Base-by-base conservation (phyloP, 2,888 invertebrate species). In the Diarsia dahlii region DNA sequence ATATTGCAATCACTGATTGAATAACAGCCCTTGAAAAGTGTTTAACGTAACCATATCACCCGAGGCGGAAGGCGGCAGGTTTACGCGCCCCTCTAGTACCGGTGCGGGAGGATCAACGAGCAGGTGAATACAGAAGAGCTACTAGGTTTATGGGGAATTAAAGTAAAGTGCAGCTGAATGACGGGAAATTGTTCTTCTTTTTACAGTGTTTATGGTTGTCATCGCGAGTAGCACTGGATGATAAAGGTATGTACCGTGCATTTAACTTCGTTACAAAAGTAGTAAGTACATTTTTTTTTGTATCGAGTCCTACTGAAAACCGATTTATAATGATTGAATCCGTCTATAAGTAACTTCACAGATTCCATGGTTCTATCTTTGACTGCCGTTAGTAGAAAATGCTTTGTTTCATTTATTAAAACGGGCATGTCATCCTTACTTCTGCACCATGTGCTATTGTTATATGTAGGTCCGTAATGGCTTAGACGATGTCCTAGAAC, bases 41-140 rank as follows among this genome's bases (percentile, higher is more conserved):
- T 80, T 74, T 74, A 84, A 84, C 64, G 74, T 65, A 73, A 84
- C 84, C 71, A 70, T 84, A 77, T 75, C 74, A 72, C 77, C 74
- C 68, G 48, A 34, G 54, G 70, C 79, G 80, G 79, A 82, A 81
- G 75, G 76, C 58, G 70, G 69, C 73, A 74, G 80, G 73, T 82
- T 82, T 85, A 75, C 78, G 65, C 63, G 63, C 85, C 80, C 72
- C 64, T 70, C 54, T 48, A 15, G 45, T n/a, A 23, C 68, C 82
- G 67, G 63, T 46, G 28, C 18, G n/a, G 54, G 23, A 46, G 20
- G 46, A 34, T n/a, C 71, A 62, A n/a, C 8, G 10, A 8, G 60
- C 45, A 72, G 62, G 58, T 48, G 45, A 13, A 52, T 1, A 20
- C 76, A 83, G 76, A 84, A 83, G 63, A 48, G 6, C 39, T 23